Evolutionary conservation across 2,797 vertebrate species (phyloP), one percentile per base, ranked within the genome.

Genomic region (Labeo calbasu): DNA sequence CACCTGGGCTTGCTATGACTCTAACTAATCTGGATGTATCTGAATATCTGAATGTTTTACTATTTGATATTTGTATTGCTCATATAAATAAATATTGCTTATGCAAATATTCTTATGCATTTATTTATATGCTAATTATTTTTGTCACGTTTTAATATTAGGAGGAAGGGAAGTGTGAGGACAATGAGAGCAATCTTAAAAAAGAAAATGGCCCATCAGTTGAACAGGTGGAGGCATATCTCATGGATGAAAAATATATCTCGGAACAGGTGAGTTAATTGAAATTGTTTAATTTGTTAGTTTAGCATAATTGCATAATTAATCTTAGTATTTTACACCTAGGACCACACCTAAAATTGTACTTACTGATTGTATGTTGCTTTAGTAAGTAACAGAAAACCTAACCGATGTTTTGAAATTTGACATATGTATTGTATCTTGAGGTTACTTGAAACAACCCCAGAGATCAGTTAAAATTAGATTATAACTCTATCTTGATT

Each of bases 171-270:
- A 86, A 5, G 21, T 63, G 53, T 14, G 6, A 51, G 1, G 7
- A 86, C 23, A 81, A 79, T 13, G 84, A 89, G 81, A 93, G 92
- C 82, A 89, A 86, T 78, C 83, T 79, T 50, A 87, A 91, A 79
- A 87, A 88, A 17, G 91, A 92, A 0, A 91, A 93, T 7, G 88
- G 82, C 61, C 90, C 9, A 68, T 91, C 92, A 50, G 87, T 91
- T 0, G 91, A 88, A 36, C 92, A 88, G 48, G 85, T 89, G 0
- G 92, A 95, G 85, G 88, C 89, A 2, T 79, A 14, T 40, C 55
- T 83, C 70, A 83, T 84, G 0, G 90, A 93, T 66, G 73, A 88
- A 9, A 61, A 59, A 0, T 11, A 81, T 12, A 87, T 61, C 53
- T 32, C 48, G n/a, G 84, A 90, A 48, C 83, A 92, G 92, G 93